Evolutionary conservation across 1,140 invertebrate species (phyloP).

Genomic region (Polypedilum pembai): DNA sequence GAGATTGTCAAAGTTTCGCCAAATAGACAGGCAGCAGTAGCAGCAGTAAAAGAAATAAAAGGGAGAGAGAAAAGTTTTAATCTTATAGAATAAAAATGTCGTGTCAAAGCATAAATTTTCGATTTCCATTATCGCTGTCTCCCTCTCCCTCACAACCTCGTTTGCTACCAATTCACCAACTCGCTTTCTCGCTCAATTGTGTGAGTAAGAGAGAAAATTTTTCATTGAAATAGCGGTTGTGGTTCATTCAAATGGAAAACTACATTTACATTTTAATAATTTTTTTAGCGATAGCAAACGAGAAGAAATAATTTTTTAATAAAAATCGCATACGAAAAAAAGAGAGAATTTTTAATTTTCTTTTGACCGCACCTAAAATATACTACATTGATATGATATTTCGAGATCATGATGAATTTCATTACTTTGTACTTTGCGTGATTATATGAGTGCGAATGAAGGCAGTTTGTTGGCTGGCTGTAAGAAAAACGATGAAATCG

Average conservation of each 20-base stretch:
- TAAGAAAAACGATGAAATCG: background rate
- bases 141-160: too few relatives aligned
- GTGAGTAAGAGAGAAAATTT: background rate
- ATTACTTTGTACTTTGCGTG: background rate
- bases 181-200: background rate
- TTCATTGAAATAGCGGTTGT: constrained; percentile 9
- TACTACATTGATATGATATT: too few relatives aligned
- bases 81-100: constrained; percentile 13
- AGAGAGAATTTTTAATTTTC: background rate
- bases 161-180: background rate
- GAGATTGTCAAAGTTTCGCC: too few relatives aligned
- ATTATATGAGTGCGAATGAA: background rate
- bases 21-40: background rate
- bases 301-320: background rate
- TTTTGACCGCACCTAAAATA: background rate
- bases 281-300: background rate
- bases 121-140: background rate
- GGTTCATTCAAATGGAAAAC: constrained; percentile 11
- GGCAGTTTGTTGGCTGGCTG: background rate
- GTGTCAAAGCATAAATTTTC: constrained; percentile 5
- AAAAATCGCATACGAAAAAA: too few relatives aligned
- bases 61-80: background rate
- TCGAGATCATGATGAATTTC: background rate
- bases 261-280: constrained; percentile 20
- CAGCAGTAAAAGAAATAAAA: background rate